Evolutionary conservation across 2,113 vertebrate genomes (phyloP).

Genomic region (Muntiacus muntjak): DNA sequence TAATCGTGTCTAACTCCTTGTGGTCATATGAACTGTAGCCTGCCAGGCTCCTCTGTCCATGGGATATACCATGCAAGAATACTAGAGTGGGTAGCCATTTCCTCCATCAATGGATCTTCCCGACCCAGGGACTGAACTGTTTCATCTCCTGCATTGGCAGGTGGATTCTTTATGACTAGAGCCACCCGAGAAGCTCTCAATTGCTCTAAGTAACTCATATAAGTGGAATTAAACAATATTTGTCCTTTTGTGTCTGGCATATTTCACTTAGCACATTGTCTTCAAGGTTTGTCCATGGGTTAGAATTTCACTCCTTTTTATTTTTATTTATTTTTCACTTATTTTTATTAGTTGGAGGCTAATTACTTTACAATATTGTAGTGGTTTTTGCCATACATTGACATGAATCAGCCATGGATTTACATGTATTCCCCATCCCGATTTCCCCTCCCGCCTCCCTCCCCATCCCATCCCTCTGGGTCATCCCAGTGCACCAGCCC

Average conservation of each 20-base stretch:
- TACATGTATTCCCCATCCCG: too few relatives aligned
- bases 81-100: neutral
- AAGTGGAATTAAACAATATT: neutral
- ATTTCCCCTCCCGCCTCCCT: too few relatives aligned
- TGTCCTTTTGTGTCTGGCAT: neutral
- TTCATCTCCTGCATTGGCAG: neutral
- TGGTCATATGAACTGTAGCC: neutral
- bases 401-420: too few relatives aligned
- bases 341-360: too few relatives aligned
- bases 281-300: neutral
- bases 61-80: neutral
- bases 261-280: neutral
- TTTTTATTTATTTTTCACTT: too few relatives aligned
- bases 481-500: too few relatives aligned
- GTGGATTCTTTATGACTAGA: neutral
- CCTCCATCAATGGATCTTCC: neutral
- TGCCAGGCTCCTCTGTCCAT: neutral
- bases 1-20: neutral
- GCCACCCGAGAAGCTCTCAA: neutral
- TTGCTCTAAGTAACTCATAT: neutral
- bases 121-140: neutral
- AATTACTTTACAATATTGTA: too few relatives aligned
- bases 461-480: too few relatives aligned
- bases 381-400: too few relatives aligned
- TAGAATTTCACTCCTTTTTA: neutral